These are phyloP conservation scores for Troglohyphantes excavatus DNA, from an alignment of 2,888 invertebrate genomes.

Conservation along the genomic window DNA sequence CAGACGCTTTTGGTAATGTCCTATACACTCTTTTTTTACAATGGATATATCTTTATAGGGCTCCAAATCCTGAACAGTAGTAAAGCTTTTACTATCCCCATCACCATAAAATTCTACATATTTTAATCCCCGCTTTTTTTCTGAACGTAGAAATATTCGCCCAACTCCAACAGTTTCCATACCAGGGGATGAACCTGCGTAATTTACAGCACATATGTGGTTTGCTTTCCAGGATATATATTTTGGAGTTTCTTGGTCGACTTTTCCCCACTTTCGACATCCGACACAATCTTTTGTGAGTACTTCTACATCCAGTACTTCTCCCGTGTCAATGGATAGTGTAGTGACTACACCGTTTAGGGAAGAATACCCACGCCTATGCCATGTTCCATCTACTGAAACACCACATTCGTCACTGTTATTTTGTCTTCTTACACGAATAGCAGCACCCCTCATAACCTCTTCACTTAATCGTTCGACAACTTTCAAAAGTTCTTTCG, in stretches of 20 bases:
- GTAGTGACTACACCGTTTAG: conserved; percentile 2
- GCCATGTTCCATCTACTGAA: conserved; percentile 18
- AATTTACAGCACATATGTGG: neutral
- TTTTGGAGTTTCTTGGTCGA: neutral
- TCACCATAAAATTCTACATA: conserved; percentile 1
- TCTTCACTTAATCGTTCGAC: conserved; percentile 3
- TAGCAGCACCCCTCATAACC: neutral
- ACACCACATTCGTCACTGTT: neutral
- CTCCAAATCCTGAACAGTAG: neutral
- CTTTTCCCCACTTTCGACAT: neutral
- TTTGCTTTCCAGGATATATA: neutral
- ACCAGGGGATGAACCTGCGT: neutral
- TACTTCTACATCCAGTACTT: neutral
- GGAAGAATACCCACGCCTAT: neutral
- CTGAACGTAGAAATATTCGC: neutral
- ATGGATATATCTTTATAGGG: neutral
- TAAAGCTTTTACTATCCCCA: conserved; percentile 1
- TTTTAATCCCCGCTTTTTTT: neutral
- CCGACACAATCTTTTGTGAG: neutral
- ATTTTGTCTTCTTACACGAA: neutral
- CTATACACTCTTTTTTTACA: conserved; percentile 17
- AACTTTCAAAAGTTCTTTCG: neutral
- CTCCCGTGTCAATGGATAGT: neutral
- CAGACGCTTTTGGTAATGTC: neutral
- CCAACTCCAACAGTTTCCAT: neutral